phyloP scores from a whole-genome alignment of 2,888 invertebrate genomes.

The Pyrrhosoma nymphula region DNA sequence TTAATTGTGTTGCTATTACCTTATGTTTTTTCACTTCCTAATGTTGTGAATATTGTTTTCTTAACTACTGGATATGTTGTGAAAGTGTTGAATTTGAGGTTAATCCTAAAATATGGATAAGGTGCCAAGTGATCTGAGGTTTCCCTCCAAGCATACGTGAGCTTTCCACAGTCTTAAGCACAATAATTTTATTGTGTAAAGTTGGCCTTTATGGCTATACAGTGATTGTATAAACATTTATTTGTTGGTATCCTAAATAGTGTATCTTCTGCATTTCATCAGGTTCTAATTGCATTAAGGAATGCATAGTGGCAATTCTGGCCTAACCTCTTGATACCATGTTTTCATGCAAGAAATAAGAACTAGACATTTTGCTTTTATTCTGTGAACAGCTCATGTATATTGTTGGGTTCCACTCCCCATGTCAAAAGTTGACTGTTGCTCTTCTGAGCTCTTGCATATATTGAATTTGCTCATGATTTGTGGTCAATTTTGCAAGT shows the following conservation, averaged over 20 bases:
- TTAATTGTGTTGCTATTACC: slow-evolving; percentile 40
- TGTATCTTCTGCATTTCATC: not conserved
- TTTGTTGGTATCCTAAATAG: not conserved
- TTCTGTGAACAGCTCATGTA: not conserved
- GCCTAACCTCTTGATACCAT: not conserved
- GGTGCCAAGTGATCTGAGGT: slow-evolving; percentile 48
- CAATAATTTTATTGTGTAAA: not conserved
- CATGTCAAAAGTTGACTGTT: not conserved
- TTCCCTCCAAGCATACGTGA: not conserved
- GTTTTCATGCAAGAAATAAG: not conserved
- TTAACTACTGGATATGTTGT: slow-evolving; percentile 53
- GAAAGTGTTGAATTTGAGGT: slow-evolving; percentile 37
- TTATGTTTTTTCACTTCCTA: slow-evolving; percentile 40
- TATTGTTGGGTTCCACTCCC: not conserved
- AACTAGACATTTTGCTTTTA: not conserved
- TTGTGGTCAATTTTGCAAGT: not conserved
- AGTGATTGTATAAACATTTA: not conserved
- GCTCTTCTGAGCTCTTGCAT: not conserved
- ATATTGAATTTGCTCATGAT: not conserved
- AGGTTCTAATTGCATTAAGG: not conserved
- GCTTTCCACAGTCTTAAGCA: not conserved
- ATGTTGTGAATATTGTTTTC: slow-evolving; percentile 13
- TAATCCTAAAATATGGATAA: not conserved
- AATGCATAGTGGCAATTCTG: not conserved
- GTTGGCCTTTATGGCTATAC: not conserved